These are phyloP conservation scores for Halyomorpha halys DNA, from an alignment of 1,140 invertebrate species.

Conservation along the genomic window DNA sequence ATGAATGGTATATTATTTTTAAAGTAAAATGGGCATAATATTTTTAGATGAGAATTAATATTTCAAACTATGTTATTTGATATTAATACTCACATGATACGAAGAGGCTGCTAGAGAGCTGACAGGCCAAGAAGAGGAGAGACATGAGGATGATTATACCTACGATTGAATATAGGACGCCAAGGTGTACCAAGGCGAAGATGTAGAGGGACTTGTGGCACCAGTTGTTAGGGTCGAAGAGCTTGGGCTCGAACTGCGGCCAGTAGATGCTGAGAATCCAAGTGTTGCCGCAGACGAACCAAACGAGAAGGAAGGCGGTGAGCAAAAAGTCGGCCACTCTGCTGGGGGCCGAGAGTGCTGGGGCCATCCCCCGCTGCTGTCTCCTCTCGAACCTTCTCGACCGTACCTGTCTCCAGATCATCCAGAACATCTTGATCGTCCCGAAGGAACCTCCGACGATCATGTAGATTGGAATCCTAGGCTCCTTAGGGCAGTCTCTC, in stretches of 20 bases:
- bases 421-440: constrained; percentile 54
- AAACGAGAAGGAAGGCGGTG: constrained; percentile 56
- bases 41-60: too few relatives aligned
- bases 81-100: constrained; percentile 48
- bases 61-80: too few relatives aligned
- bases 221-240: constrained; percentile 62
- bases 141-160: constrained; percentile 46
- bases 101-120: constrained; percentile 56
- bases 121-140: constrained; percentile 48
- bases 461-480: constrained; percentile 70
- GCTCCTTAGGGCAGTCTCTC: constrained; percentile 65
- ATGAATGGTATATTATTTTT: too few relatives aligned
- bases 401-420: constrained; percentile 56
- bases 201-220: constrained; percentile 66
- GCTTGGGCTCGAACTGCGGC: constrained; percentile 53
- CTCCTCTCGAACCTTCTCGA: constrained; percentile 44
- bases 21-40: too few relatives aligned
- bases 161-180: constrained; percentile 44
- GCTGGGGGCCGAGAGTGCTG: constrained; percentile 39
- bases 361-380: constrained; percentile 41
- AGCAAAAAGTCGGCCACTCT: constrained; percentile 45
- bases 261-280: constrained; percentile 68
- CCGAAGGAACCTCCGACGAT: constrained; percentile 67
- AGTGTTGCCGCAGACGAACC: constrained; percentile 67
- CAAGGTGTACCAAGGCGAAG: constrained; percentile 61